phyloP scores from a whole-genome alignment of 2,888 invertebrate genomes.

The Cancer borealis region DNA sequence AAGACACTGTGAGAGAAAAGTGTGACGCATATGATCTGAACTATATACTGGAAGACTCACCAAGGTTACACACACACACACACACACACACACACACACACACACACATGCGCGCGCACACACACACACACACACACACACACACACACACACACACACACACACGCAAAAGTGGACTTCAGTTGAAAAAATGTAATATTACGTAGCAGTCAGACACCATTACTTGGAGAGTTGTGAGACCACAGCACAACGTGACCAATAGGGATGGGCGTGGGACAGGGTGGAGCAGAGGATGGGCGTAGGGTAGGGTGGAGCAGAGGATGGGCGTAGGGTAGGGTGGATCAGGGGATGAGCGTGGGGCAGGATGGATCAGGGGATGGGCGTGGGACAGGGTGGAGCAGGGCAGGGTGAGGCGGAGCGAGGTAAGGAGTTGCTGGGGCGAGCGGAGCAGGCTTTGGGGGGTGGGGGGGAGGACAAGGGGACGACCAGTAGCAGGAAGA shows the following conservation, averaged over 20 bases:
- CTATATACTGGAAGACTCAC: background rate
- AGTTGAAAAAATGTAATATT: too few species aligned
- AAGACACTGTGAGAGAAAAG: background rate
- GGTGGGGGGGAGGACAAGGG: background rate
- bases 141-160: background rate
- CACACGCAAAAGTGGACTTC: background rate
- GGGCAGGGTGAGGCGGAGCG: background rate
- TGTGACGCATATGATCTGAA: background rate
- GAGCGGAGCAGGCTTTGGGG: background rate
- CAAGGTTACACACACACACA: background rate
- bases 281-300: background rate
- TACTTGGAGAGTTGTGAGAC: background rate
- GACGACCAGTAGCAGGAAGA: conserved; percentile 13
- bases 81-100: conserved; percentile 21
- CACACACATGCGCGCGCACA: too few species aligned
- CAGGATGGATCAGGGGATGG: background rate
- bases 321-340: too few species aligned
- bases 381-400: too few species aligned
- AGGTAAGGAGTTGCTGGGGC: background rate
- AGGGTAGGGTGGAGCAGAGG: background rate
- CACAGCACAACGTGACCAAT: background rate
- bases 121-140: conserved; percentile 32
- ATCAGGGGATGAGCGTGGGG: background rate
- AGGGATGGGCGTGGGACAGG: background rate
- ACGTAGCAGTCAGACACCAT: too few species aligned